These are phyloP conservation scores for Solea senegalensis DNA, from an alignment of 2,113 vertebrate genomes.

Conservation along the genomic window DNA sequence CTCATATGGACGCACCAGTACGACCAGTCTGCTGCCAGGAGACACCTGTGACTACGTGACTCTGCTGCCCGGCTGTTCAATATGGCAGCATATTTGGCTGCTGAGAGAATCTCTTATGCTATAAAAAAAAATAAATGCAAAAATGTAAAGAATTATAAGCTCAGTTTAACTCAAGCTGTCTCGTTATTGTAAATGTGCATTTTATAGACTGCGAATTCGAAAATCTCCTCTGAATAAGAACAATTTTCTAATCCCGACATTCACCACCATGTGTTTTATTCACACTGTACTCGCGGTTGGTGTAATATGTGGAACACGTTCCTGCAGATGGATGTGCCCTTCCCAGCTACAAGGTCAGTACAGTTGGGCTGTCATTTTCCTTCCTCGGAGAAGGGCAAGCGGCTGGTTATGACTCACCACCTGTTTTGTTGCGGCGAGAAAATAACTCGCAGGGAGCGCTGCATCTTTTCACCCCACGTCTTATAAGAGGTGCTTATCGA, in stretches of 20 bases:
- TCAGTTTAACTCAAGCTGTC: not conserved
- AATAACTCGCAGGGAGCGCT: conserved; percentile 31
- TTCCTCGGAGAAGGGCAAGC: conserved; percentile 47
- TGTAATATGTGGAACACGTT: not conserved
- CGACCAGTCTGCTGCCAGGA: conserved; percentile 22
- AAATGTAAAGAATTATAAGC: not conserved
- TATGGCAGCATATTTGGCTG: conserved; percentile 24
- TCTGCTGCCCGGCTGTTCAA: conserved; percentile 47
- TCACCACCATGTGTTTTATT: not conserved
- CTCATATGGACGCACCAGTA: not conserved
- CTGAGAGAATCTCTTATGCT: not conserved
- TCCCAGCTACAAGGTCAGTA: conserved; percentile 57
- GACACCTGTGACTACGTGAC: conserved; percentile 56
- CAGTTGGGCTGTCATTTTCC: conserved; percentile 45
- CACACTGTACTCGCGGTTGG: not conserved
- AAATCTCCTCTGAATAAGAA: not conserved
- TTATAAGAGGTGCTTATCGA: conserved; percentile 43
- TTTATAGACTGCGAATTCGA: not conserved
- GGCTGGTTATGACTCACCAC: conserved; percentile 62
- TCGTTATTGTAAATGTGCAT: not conserved
- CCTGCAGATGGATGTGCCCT: conserved; percentile 60
- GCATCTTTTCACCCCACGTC: conserved; percentile 10
- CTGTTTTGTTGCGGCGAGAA: conserved; percentile 32
- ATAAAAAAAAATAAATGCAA: not conserved
- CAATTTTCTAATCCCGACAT: not conserved